A percentile compares a stretch with the other conserved stretches of the same genome.
These are phyloP conservation scores for Lasioglossum vierecki DNA, from an alignment of 2,888 invertebrate genomes.

Conservation along the genomic window DNA sequence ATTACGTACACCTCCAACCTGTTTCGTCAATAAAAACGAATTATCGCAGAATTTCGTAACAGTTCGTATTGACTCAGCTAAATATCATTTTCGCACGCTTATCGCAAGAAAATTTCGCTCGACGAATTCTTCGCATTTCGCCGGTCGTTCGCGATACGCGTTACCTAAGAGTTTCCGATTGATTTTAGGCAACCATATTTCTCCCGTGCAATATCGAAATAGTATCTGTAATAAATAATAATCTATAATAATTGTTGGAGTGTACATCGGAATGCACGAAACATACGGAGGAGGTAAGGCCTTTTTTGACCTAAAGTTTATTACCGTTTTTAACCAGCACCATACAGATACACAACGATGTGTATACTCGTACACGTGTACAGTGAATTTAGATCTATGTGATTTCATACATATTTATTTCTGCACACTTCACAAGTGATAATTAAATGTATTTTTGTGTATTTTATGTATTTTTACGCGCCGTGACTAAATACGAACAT, in stretches of 20 bases:
- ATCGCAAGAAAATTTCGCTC: background rate
- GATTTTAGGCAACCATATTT: background rate
- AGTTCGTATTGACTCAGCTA: background rate
- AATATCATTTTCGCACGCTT: background rate
- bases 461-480: background rate
- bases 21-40: constrained; percentile 5
- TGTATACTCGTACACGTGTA: too few relatives aligned
- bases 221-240: too few relatives aligned
- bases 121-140: background rate
- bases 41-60: background rate
- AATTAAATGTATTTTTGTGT: constrained; percentile 8
- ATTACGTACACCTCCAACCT: background rate
- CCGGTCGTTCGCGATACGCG: background rate
- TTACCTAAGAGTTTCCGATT: background rate
- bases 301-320: too few relatives aligned
- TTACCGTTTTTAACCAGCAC: too few relatives aligned
- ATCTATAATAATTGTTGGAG: too few relatives aligned
- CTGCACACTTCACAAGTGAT: too few relatives aligned
- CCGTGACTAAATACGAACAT: background rate
- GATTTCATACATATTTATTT: too few relatives aligned
- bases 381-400: too few relatives aligned
- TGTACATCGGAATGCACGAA: too few relatives aligned
- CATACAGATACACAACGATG: too few relatives aligned
- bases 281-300: too few relatives aligned
- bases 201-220: background rate